Base-by-base conservation (phyloP, 2,888 invertebrate genomes). In the Spilosoma lubricipeda region DNA sequence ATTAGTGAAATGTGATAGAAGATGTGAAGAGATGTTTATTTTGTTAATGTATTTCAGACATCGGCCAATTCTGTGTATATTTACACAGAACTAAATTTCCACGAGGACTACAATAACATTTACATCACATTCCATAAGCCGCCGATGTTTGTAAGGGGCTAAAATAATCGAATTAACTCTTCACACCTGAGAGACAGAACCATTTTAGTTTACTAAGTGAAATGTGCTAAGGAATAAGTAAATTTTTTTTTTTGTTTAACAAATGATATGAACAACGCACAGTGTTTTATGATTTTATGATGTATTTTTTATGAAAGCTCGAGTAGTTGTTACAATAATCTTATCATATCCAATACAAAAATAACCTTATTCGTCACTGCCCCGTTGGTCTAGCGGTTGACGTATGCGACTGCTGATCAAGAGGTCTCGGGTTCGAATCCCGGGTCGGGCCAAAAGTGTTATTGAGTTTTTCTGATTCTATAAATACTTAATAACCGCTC, bases 1-100 rank as follows among this genome's bases (percentile, higher is more conserved):
- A n/a, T 56, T n/a, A 13, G 56, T n/a, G 56, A 27, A 56, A 56
- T 56, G 11, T 27, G n/a, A 56, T n/a, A 8, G 52, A 52, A 23
- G 45, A 45, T 15, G n/a, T 56, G 11, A n/a, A 63, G 74, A 66
- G 72, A 79, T 84, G 82, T 87, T 88, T 88, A 82, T 84, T 83
- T 83, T 79, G 81, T 77, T 87, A 87, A 86, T 86, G 85, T 82
- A 78, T 75, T 75, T 77, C 71, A 75, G 70, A 76, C 76, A 75
- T 66, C 64, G 56, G 71, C 63, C 65, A 77, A 66, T 73, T 79
- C 72, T 77, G 73, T 76, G 67, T 80, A 76, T 70, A 23, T 72
- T 68, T 65, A 64, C 77, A 82, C 73, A 74, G 52, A 78, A 75
- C 74, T n/a, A 23, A 11, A 27, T 27, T 56, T n/a, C 56, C 56